These are phyloP conservation scores for Stenichneumon culpator DNA, from an alignment of 2,888 invertebrate genomes.

Conservation along the genomic window DNA sequence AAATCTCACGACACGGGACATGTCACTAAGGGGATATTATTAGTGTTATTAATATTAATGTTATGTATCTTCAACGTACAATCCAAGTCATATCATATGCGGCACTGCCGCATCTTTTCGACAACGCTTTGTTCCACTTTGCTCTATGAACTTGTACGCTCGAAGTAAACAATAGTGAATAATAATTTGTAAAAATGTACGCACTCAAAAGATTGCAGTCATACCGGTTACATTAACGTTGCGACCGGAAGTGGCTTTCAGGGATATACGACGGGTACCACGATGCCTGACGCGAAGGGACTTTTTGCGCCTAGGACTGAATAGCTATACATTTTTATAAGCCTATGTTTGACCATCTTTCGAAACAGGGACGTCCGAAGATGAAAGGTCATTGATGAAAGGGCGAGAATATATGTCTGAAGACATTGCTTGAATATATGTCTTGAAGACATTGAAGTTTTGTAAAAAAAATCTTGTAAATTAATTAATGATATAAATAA, in stretches of 20 bases:
- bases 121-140: background rate
- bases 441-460: background rate
- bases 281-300: background rate
- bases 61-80: background rate
- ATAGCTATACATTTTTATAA: background rate
- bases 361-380: background rate
- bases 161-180: background rate
- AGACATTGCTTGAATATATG: background rate
- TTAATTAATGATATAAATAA: background rate
- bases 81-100: constrained; percentile 6
- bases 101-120: background rate
- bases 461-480: background rate
- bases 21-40: background rate
- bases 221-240: background rate
- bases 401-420: background rate
- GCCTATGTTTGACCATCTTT: background rate
- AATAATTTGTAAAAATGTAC: constrained; percentile 2
- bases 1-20: background rate
- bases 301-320: background rate
- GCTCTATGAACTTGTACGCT: constrained; percentile 1
- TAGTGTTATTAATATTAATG: background rate
- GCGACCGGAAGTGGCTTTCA: background rate
- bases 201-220: background rate
- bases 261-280: no score
- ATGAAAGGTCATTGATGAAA: background rate